Conservation (phyloP, 1,140 invertebrate genomes). For the Homarus americanus region DNA sequence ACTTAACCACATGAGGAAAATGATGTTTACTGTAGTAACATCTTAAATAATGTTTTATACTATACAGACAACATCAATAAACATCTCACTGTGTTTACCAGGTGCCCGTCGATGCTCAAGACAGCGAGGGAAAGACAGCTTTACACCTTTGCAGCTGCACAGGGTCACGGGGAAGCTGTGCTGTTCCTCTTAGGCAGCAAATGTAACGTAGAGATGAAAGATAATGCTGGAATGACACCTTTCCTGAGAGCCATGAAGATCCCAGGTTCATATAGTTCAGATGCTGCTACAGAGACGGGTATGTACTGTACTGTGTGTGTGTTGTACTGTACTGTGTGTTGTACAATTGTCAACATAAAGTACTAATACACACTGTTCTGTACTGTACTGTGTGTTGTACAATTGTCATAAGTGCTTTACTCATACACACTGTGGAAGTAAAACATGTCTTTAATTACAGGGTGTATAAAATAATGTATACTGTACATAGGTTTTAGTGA, state of each 20-base stretch:
- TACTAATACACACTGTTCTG: too few species aligned
- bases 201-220: constrained; percentile 45
- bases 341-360: too few species aligned
- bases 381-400: too few species aligned
- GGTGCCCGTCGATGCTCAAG: constrained; percentile 57
- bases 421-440: too few species aligned
- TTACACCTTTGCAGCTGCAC: constrained; percentile 47
- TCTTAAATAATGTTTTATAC: background rate
- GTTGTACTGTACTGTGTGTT: too few species aligned
- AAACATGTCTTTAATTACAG: too few species aligned
- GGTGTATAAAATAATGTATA: too few species aligned
- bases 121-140: constrained; percentile 56
- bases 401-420: too few species aligned
- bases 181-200: constrained; percentile 61
- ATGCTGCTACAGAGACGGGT: constrained; percentile 57
- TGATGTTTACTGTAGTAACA: too few species aligned
- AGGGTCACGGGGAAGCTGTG: constrained; percentile 44
- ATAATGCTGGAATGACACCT: constrained; percentile 47
- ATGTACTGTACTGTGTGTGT: too few species aligned
- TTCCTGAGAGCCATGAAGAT: constrained; percentile 38
- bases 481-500: too few species aligned
- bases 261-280: constrained; percentile 52
- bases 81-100: background rate
- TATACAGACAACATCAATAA: background rate
- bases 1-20: too few species aligned